phyloP scores from a whole-genome alignment of 2,113 vertebrate species.

The Ondatra zibethicus region DNA sequence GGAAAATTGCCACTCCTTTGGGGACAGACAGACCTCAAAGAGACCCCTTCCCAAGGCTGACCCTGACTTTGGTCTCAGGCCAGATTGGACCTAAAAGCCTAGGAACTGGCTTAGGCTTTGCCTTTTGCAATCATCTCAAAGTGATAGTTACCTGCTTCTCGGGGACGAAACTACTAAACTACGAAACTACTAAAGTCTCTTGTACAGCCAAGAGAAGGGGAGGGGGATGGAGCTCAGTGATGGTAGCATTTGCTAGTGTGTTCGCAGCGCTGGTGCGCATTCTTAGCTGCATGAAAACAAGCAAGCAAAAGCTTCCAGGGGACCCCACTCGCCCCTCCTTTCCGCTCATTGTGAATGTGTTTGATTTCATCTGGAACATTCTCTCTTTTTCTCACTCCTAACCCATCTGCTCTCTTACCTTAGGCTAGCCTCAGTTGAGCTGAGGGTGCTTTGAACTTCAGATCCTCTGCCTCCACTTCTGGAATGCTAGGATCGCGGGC shows the following conservation, averaged over 20 bases:
- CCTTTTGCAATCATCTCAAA: background rate
- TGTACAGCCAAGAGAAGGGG: background rate
- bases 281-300: background rate
- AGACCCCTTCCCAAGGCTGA: background rate
- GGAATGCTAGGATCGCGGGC: background rate
- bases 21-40: constrained; percentile 10
- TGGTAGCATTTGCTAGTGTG: background rate
- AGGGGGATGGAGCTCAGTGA: background rate
- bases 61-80: background rate
- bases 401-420: background rate
- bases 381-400: background rate
- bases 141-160: background rate
- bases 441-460: background rate
- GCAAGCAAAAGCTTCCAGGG: background rate
- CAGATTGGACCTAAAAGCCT: background rate
- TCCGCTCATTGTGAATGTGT: background rate
- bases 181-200: constrained; percentile 13
- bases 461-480: background rate
- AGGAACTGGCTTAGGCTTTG: background rate
- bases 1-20: background rate
- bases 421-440: background rate
- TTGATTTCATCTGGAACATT: background rate
- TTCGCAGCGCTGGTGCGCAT: background rate
- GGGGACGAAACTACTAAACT: no score
- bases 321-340: background rate